Evolutionary conservation across 2,797 vertebrate species (phyloP).

Genomic region (Rhinogobio ventralis): DNA sequence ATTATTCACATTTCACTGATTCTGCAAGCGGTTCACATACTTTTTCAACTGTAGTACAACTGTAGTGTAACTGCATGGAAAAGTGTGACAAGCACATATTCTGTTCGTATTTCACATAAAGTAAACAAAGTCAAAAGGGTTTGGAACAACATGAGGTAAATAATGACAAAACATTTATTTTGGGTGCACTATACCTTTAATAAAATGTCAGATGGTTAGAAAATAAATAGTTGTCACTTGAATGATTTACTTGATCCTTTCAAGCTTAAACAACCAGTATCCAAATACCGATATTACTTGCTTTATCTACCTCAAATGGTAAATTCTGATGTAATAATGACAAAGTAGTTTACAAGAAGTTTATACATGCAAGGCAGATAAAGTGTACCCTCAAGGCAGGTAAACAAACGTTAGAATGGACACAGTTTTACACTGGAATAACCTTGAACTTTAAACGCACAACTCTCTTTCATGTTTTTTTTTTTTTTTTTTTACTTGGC

Average conservation of each 20-base stretch:
- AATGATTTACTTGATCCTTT: not conserved
- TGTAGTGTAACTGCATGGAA: not conserved
- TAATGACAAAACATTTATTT: not conserved
- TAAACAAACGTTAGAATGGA: conserved; percentile 57
- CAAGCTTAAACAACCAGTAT: not conserved
- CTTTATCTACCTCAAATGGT: not conserved
- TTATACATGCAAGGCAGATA: conserved; percentile 5
- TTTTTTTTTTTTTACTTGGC: conserved; percentile 3
- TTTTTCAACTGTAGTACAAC: too few relatives aligned
- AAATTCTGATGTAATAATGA: conserved; percentile 45
- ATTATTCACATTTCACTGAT: too few relatives aligned
- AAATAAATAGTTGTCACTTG: not conserved
- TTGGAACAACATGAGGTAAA: not conserved
- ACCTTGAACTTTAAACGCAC: conserved; percentile 62
- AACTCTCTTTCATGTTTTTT: not conserved
- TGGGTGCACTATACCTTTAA: not conserved
- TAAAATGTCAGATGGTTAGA: not conserved
- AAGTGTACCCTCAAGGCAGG: conserved; percentile 29
- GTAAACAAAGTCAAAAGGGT: not conserved
- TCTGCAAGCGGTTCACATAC: too few relatives aligned
- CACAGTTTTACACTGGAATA: conserved; percentile 3
- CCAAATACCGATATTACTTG: not conserved
- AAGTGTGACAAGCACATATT: not conserved
- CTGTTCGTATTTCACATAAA: not conserved
- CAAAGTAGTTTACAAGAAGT: conserved; percentile 25